A percentile compares a stretch with the other conserved stretches of the same genome.
These are phyloP conservation scores for Castor canadensis DNA, from an alignment of 2,113 vertebrate genomes.

Conservation along the genomic window DNA sequence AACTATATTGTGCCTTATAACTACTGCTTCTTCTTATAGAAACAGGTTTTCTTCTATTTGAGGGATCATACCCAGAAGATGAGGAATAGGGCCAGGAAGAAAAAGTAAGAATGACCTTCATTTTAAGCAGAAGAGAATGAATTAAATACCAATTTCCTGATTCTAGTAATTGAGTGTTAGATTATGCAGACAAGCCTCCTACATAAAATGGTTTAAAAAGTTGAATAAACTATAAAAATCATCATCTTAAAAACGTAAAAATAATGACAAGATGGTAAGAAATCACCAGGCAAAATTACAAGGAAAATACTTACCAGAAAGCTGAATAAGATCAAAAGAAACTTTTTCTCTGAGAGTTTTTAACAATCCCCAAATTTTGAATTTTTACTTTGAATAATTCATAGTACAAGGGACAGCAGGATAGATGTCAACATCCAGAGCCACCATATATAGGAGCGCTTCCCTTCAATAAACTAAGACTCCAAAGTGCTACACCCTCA, in stretches of 20 bases:
- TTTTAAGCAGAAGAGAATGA: constrained; percentile 11
- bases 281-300: not conserved
- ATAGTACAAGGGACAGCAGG: not conserved
- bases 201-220: not conserved
- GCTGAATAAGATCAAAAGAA: not conserved
- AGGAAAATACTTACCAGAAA: not conserved
- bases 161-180: constrained; percentile 10
- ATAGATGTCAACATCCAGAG: not conserved
- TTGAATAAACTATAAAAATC: constrained; percentile 36
- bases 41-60: not conserved
- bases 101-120: not conserved
- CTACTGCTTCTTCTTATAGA: constrained; percentile 25
- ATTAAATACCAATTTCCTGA: constrained; percentile 5
- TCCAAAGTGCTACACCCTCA: not conserved
- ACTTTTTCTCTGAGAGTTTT: not conserved
- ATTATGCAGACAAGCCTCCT: not conserved
- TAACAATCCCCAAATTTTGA: not conserved
- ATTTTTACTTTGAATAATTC: constrained; percentile 9
- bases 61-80: not conserved
- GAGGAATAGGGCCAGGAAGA: not conserved
- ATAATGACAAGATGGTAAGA: not conserved
- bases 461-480: not conserved
- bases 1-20: not conserved
- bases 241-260: not conserved
- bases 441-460: not conserved